Percentiles rank a stretch among this genome's conserved stretches.
These are phyloP conservation scores for Hyles euphorbiae DNA, from an alignment of 1,140 invertebrate species.

Conservation along the genomic window DNA sequence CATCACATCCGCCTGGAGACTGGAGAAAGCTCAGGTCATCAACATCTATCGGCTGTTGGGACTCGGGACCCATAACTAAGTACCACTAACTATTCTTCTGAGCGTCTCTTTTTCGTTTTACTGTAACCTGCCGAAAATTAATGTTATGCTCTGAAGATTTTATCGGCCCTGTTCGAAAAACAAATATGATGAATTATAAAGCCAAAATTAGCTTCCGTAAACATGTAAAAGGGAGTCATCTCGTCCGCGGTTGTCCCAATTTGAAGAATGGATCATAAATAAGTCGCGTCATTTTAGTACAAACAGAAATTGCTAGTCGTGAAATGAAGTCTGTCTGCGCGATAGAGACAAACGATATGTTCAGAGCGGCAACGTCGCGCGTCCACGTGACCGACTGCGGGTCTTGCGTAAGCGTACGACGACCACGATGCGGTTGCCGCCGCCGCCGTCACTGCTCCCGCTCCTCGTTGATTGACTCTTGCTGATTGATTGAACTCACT, in stretches of 20 bases:
- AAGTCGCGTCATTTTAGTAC: constrained; percentile 63
- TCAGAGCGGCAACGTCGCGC: constrained; percentile 60
- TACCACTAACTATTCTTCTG: no score
- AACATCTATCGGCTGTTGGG: constrained; percentile 34
- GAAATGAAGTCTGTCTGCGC: constrained; percentile 47
- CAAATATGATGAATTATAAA: no score
- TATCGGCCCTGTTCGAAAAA: no score
- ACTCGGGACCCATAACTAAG: no score
- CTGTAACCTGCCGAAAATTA: no score
- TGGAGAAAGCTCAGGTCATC: constrained; percentile 68
- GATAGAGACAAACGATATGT: constrained; percentile 46
- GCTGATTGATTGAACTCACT: constrained; percentile 35
- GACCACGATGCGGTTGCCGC: constrained; percentile 40
- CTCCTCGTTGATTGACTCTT: constrained; percentile 31
- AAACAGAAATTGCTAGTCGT: constrained; percentile 67
- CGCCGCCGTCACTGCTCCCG: constrained; percentile 31
- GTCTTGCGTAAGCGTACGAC: constrained; percentile 72
- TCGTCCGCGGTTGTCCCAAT: constrained; percentile 49
- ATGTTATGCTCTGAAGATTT: no score
- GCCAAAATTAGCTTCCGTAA: constrained; percentile 28
- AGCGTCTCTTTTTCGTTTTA: no score
- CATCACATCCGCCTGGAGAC: constrained; percentile 70
- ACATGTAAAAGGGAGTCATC: constrained; percentile 30
- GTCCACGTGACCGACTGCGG: constrained; percentile 64
- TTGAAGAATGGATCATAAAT: constrained; percentile 62